Evolutionary conservation across 2,888 invertebrate species (phyloP), one percentile per base, ranked within the genome.

Genomic region (Agrilus cyanescens): DNA sequence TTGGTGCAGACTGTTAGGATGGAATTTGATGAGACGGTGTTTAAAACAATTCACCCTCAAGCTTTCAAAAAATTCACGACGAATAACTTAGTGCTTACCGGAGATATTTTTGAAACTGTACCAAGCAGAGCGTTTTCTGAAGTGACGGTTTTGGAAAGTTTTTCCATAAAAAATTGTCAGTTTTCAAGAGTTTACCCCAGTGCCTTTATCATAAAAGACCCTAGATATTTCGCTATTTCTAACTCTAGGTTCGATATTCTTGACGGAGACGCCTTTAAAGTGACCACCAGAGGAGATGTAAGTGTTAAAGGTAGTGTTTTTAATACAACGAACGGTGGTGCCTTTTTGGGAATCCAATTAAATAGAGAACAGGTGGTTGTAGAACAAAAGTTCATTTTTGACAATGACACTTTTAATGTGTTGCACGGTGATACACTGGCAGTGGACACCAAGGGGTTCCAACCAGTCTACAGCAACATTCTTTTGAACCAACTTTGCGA

Each of bases 41-140:
- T 83, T 35, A 69, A 73, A 33, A 72, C 68, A 38, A 72, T 85
- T 37, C 79, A 82, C 51, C 73, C 74, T 32, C 78, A 86, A 65
- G 77, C 85, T 2, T 85, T 88, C 56, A 88, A 86, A 57, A 85
- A 85, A 64, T 85, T 88, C 57, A 74, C 78, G 18, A 76, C 82
- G 0, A 72, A 75, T 30, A 74, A 75, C 50, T 72, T 88, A 48
- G 68, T 75, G 49, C 63, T 88, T 39, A 70, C 72, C 33, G 78
- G 80, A 4, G 77, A 81, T 15, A 65, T 58, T 10, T 73, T 84
- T 20, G 69, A 68, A 1, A 59, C 67, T 39, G 61, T 85, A 45
- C 83, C 84, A 4, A 84, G 85, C 52, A 73, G 82, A 46, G 75
- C 79, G 44, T 74, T 86, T 59, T 82, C 82, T 44, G 85, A 87